A percentile compares a stretch with the other conserved stretches of the same genome.
Evolutionary conservation across 1,140 invertebrate genomes (phyloP).

Genomic region (Pseudomyrmex dendroicus): DNA sequence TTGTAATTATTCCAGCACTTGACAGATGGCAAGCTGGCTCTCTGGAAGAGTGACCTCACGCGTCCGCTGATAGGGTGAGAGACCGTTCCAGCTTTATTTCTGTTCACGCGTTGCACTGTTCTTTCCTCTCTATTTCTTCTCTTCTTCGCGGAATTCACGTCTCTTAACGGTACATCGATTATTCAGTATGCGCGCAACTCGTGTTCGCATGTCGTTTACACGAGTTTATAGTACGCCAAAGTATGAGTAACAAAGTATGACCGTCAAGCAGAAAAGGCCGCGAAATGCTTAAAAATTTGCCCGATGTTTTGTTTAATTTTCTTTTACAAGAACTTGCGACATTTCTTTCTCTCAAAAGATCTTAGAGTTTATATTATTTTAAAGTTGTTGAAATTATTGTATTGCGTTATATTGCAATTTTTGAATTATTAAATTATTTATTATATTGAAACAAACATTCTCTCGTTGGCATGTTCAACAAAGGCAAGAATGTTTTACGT

Average conservation of each 20-base stretch:
- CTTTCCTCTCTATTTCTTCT: not conserved
- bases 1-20: conserved; percentile 84
- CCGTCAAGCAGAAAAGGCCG: not conserved
- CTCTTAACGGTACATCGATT: conserved; percentile 46
- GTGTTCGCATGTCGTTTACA: conserved; percentile 9
- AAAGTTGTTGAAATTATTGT: not conserved
- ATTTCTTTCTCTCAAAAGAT: too few species aligned
- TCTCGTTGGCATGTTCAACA: not conserved
- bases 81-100: conserved; percentile 54
- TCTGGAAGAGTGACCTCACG: conserved; percentile 83
- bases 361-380: too few species aligned
- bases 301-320: too few species aligned
- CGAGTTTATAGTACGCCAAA: not conserved
- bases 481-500: conserved; percentile 34
- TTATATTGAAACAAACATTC: not conserved
- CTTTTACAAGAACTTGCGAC: too few species aligned
- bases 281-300: too few species aligned
- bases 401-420: not conserved
- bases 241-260: not conserved
- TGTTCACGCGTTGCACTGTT: not conserved
- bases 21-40: conserved; percentile 82
- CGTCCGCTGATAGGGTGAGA: conserved; percentile 80
- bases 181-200: conserved; percentile 25
- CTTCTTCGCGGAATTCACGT: conserved; percentile 30
- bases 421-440: not conserved